Evolutionary conservation across 1,140 invertebrate genomes (phyloP).

Genomic region (Babylonia areolata): DNA sequence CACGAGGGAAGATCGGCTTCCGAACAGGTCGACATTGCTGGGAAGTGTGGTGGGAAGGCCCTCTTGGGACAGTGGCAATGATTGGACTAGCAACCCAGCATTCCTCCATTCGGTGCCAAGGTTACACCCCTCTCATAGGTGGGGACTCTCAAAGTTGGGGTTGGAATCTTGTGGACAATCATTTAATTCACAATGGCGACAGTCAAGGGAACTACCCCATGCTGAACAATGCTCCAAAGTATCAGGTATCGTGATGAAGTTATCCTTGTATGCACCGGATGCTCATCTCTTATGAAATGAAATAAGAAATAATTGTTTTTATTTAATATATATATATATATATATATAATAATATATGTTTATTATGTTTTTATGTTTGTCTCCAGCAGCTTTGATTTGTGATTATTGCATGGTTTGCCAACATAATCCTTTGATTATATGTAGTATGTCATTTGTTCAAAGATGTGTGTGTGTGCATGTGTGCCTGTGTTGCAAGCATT

Average conservation of each 20-base stretch:
- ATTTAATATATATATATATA: no score
- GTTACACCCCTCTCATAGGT: constrained; percentile 95
- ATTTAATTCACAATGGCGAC: constrained; percentile 97
- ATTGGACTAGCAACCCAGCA: constrained; percentile 93
- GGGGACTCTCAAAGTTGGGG: constrained; percentile 98
- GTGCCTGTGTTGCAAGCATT: no score
- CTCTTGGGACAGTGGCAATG: constrained; percentile 82
- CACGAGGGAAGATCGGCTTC: constrained; percentile 95
- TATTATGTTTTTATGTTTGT: no score
- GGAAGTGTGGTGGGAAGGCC: constrained; percentile 99
- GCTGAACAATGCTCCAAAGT: constrained; percentile 97
- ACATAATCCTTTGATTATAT: no score
- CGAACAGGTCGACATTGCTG: constrained; percentile 95
- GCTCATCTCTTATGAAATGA: no score
- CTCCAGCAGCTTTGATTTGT: no score
- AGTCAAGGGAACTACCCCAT: constrained; percentile 96
- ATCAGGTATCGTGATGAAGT: constrained; percentile 85
- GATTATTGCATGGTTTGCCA: no score
- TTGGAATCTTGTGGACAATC: constrained; percentile 99
- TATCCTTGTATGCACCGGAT: no score
- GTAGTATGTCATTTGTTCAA: no score
- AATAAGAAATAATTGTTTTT: no score
- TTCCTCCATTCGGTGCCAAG: constrained; percentile 90
- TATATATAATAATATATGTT: no score
- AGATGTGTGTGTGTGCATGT: no score